These are phyloP conservation scores for Drosophila prostipennis DNA, from an alignment of 2,888 invertebrate species.

Conservation along the genomic window DNA sequence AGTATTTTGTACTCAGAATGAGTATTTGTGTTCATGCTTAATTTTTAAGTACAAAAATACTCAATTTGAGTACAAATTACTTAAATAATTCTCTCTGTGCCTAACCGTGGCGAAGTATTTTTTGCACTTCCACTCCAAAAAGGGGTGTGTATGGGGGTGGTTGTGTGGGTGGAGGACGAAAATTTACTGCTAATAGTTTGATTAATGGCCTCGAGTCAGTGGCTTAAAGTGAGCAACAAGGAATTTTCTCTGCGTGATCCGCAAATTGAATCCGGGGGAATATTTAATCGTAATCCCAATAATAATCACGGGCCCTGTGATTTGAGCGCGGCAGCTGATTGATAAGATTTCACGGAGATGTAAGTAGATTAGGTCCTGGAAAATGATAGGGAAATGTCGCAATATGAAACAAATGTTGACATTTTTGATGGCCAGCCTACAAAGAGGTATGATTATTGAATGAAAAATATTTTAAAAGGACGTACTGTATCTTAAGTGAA, in stretches of 20 bases:
- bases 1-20: too few species aligned
- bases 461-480: not conserved
- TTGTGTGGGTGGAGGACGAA: slow-evolving; percentile 53
- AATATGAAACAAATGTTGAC: slow-evolving; percentile 73
- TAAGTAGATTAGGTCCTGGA: slow-evolving; percentile 72
- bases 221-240: slow-evolving; percentile 60
- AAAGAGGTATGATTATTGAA: not conserved
- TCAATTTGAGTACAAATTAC: too few species aligned
- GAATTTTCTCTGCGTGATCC: slow-evolving; percentile 13
- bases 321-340: slow-evolving; percentile 60
- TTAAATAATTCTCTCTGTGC: slow-evolving; percentile 68
- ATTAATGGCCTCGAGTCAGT: slow-evolving; percentile 81
- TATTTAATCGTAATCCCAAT: slow-evolving; percentile 47
- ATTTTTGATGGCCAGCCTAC: slow-evolving; percentile 43
- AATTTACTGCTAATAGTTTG: slow-evolving; percentile 84
- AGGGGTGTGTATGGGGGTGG: slow-evolving; percentile 70
- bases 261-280: slow-evolving; percentile 19
- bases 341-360: slow-evolving; percentile 65
- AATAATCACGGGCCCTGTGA: slow-evolving; percentile 58
- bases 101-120: slow-evolving; percentile 16
- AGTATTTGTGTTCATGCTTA: too few species aligned
- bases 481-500: not conserved
- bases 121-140: slow-evolving; percentile 43
- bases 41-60: too few species aligned
- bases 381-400: slow-evolving; percentile 67